phyloP scores from a whole-genome alignment of 2,888 invertebrate genomes.

The Schizotus pectinicornis region DNA sequence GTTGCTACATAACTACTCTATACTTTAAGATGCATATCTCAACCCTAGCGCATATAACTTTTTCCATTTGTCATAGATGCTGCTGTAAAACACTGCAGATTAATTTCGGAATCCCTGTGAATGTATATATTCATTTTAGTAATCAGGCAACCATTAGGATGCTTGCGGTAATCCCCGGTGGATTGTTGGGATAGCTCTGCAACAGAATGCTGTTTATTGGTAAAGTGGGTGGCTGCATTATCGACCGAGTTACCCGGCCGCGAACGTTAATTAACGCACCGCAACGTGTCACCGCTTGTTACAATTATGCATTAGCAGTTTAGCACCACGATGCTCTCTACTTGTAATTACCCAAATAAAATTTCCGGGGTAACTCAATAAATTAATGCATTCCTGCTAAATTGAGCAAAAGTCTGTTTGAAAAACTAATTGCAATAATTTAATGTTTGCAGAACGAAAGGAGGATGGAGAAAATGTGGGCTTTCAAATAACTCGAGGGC shows the following conservation, averaged over 20 bases:
- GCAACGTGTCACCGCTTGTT: slow-evolving; percentile 29
- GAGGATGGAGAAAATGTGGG: neutral
- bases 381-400: too few relatives aligned
- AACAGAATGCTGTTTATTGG: slow-evolving; percentile 34
- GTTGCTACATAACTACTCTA: too few relatives aligned
- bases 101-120: slow-evolving; percentile 1
- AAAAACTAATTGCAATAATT: slow-evolving; percentile 21
- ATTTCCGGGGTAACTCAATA: too few relatives aligned
- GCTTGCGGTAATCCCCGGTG: slow-evolving; percentile 20
- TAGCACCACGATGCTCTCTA: too few relatives aligned
- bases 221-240: slow-evolving; percentile 42
- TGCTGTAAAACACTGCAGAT: slow-evolving; percentile 1
- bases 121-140: neutral
- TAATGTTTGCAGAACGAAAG: neutral
- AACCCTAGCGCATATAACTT: too few relatives aligned
- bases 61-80: neutral
- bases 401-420: neutral
- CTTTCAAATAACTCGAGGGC: too few relatives aligned
- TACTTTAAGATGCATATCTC: too few relatives aligned
- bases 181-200: slow-evolving; percentile 15
- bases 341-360: too few relatives aligned
- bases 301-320: slow-evolving; percentile 20
- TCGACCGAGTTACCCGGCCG: slow-evolving; percentile 38
- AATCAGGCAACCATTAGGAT: slow-evolving; percentile 13
- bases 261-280: slow-evolving; percentile 44